Evolutionary conservation across 1,140 invertebrate genomes (phyloP).

Genomic region (Anastatus disparis): DNA sequence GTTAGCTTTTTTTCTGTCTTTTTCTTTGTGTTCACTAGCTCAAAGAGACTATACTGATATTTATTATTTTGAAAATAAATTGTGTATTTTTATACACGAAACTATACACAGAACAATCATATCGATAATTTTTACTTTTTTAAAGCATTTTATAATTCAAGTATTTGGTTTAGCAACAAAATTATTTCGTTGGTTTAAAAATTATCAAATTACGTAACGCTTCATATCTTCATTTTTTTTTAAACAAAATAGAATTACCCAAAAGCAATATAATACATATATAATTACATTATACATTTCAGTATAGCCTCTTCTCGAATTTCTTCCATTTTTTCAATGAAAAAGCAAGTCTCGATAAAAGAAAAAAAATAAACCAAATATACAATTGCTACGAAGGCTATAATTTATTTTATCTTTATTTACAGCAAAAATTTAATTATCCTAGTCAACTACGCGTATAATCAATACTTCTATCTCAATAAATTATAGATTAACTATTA

Average conservation of each 20-base stretch:
- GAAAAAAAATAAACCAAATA: conserved; percentile 35
- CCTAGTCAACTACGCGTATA: conserved; percentile 29
- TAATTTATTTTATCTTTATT: conserved; percentile 13
- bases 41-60: conserved; percentile 25
- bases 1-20: neutral
- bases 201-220: neutral
- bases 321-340: conserved; percentile 24
- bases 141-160: too few relatives aligned
- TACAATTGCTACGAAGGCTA: neutral
- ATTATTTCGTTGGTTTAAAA: too few relatives aligned
- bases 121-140: too few relatives aligned
- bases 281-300: too few relatives aligned
- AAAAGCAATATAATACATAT: neutral
- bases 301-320: conserved; percentile 33
- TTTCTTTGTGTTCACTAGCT: conserved; percentile 1
- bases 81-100: neutral
- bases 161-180: too few relatives aligned
- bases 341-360: too few relatives aligned
- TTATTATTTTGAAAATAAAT: conserved; percentile 17
- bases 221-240: too few relatives aligned
- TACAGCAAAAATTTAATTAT: conserved; percentile 23
- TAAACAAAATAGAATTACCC: too few relatives aligned
- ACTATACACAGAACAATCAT: neutral
- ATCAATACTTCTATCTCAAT: conserved; percentile 10
- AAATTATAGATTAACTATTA: conserved; percentile 31